phyloP scores from a whole-genome alignment of 2,113 vertebrate genomes.

The Ptychochromis oligacanthus region DNA sequence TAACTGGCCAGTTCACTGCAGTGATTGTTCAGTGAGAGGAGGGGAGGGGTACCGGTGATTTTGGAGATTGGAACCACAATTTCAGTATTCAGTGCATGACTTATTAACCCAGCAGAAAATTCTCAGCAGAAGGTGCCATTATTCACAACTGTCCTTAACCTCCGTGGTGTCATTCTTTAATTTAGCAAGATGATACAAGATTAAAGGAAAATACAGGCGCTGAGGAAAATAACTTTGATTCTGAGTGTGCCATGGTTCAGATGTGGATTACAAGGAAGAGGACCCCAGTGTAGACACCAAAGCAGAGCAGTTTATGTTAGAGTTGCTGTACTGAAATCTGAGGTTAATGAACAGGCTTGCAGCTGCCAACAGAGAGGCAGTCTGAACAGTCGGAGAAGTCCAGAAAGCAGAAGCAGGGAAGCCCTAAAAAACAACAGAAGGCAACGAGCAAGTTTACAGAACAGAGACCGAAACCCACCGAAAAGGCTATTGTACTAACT shows the following conservation, averaged over 20 bases:
- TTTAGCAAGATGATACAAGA: not conserved
- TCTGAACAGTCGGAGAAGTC: not conserved
- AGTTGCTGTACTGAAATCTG: not conserved
- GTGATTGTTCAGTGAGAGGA: slow-evolving; percentile 9
- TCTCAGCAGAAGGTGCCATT: not conserved
- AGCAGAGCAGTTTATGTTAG: not conserved
- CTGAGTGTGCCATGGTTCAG: not conserved
- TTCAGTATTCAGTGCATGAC: slow-evolving; percentile 4
- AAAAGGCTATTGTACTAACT: not conserved
- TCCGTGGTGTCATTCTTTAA: not conserved
- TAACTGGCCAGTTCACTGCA: slow-evolving; percentile 50
- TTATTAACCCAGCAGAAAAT: not conserved
- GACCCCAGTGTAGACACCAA: not conserved
- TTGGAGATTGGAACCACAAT: not conserved
- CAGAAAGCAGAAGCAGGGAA: not conserved
- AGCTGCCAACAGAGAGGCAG: not conserved
- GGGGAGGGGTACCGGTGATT: not conserved
- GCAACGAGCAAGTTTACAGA: not conserved
- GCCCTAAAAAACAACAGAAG: not conserved
- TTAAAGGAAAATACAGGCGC: not conserved
- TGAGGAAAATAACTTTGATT: not conserved
- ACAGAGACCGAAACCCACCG: not conserved
- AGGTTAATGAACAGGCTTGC: not conserved
- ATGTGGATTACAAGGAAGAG: not conserved
- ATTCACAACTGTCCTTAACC: not conserved